Percentiles rank a stretch among this genome's conserved stretches.
Conservation (phyloP, 1,140 invertebrate genomes). For the Saxidomus purpurata region DNA sequence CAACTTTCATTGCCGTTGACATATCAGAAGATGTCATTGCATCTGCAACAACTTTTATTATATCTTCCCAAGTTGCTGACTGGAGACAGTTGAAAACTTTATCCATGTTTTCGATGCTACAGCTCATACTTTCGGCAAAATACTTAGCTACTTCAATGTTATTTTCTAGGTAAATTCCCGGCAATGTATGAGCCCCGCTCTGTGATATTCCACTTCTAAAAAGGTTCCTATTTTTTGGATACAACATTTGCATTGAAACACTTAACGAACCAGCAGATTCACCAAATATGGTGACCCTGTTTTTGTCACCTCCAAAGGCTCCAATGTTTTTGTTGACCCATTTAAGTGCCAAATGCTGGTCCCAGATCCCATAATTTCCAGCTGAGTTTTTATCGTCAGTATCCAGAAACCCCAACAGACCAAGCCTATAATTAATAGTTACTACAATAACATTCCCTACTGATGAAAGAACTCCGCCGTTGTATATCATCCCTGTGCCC, state of each 20-base stretch:
- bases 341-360: slow-evolving; percentile 65
- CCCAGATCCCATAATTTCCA: slow-evolving; percentile 66
- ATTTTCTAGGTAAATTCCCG: neutral
- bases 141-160: neutral
- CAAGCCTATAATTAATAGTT: slow-evolving; percentile 87
- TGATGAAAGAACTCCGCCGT: slow-evolving; percentile 78
- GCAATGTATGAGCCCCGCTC: slow-evolving; percentile 61
- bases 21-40: neutral
- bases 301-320: slow-evolving; percentile 75
- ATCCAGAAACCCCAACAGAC: slow-evolving; percentile 87
- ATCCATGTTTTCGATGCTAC: neutral
- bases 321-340: slow-evolving; percentile 87
- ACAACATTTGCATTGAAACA: slow-evolving; percentile 50
- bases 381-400: slow-evolving; percentile 87
- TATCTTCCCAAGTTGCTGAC: neutral
- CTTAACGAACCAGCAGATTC: slow-evolving; percentile 70
- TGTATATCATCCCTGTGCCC: slow-evolving; percentile 75
- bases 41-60: neutral
- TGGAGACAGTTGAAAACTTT: slow-evolving; percentile 2
- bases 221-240: slow-evolving; percentile 58
- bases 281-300: slow-evolving; percentile 77
- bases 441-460: slow-evolving; percentile 87
- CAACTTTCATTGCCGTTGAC: neutral
- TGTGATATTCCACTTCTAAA: slow-evolving; percentile 81
- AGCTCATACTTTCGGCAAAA: slow-evolving; percentile 1